Conservation (phyloP, 2,797 vertebrate species). For the Babyrousa celebensis region DNA sequence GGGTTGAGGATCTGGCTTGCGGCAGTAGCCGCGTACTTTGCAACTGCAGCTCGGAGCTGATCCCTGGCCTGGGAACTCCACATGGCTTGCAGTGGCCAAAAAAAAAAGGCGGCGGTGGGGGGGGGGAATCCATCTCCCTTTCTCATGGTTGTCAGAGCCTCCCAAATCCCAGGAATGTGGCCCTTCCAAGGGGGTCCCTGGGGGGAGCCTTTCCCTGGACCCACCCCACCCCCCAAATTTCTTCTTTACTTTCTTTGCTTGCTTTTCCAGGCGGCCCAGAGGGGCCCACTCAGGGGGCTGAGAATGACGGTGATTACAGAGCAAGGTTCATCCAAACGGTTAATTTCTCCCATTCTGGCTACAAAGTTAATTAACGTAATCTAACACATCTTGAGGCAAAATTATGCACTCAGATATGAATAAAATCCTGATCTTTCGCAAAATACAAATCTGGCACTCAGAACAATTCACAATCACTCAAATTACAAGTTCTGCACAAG, state of each 20-base stretch:
- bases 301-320: conserved; percentile 68
- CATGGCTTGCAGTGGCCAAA: too few relatives aligned
- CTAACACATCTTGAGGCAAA: conserved; percentile 83
- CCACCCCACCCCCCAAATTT: neutral
- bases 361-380: conserved; percentile 85
- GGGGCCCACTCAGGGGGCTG: conserved; percentile 75
- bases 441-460: conserved; percentile 84
- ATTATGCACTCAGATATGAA: conserved; percentile 83
- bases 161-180: neutral
- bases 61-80: too few relatives aligned
- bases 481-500: conserved; percentile 84
- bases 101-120: too few relatives aligned
- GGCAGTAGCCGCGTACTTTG: too few relatives aligned
- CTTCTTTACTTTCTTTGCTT: conserved; percentile 40
- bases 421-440: conserved; percentile 81
- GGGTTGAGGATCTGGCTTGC: too few relatives aligned
- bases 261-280: conserved; percentile 64
- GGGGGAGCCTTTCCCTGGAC: neutral
- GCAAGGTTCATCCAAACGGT: conserved; percentile 78
- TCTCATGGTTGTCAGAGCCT: neutral
- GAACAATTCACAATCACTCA: conserved; percentile 85
- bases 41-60: too few relatives aligned
- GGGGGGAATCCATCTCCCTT: neutral
- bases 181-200: neutral
- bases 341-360: conserved; percentile 82